Evolutionary conservation across 2,888 invertebrate genomes (phyloP).

Genomic region (Meliscaeva auricollis): DNA sequence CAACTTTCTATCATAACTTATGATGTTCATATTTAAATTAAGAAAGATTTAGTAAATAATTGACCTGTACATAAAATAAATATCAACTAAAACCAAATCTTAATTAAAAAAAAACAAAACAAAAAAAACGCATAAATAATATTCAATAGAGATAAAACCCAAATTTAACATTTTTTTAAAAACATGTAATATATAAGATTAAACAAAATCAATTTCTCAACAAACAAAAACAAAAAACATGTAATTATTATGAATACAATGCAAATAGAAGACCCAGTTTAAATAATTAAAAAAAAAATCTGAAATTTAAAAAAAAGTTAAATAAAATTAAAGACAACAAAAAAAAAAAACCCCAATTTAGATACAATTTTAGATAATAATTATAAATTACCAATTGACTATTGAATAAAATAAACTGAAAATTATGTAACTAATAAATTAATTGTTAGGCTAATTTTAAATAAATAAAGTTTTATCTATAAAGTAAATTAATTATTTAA

Average conservation of each 20-base stretch:
- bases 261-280: slow-evolving; percentile 52
- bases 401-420: slow-evolving; percentile 68
- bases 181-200: slow-evolving; percentile 56
- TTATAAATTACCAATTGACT: slow-evolving; percentile 67
- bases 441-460: slow-evolving; percentile 72
- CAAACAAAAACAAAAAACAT: slow-evolving; percentile 9
- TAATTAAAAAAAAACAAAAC: too few species aligned
- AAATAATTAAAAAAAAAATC: slow-evolving; percentile 22
- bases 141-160: slow-evolving; percentile 41
- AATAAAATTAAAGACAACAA: slow-evolving; percentile 22
- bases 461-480: slow-evolving; percentile 61
- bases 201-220: slow-evolving; percentile 28
- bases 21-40: slow-evolving; percentile 66
- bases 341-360: slow-evolving; percentile 54
- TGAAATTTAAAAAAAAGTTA: slow-evolving; percentile 4
- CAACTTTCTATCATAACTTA: slow-evolving; percentile 64
- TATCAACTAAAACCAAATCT: slow-evolving; percentile 7
- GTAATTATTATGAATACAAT: slow-evolving; percentile 49
- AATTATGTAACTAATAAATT: slow-evolving; percentile 70
- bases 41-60: slow-evolving; percentile 47
- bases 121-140: slow-evolving; percentile 19
- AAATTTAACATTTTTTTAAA: slow-evolving; percentile 51
- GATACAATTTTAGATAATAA: slow-evolving; percentile 73
- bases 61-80: slow-evolving; percentile 50
- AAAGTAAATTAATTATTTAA: slow-evolving; percentile 55